Percentiles rank a stretch among this genome's conserved stretches.
Conservation (phyloP, 2,888 invertebrate species). For the Agonopterix arenella region DNA sequence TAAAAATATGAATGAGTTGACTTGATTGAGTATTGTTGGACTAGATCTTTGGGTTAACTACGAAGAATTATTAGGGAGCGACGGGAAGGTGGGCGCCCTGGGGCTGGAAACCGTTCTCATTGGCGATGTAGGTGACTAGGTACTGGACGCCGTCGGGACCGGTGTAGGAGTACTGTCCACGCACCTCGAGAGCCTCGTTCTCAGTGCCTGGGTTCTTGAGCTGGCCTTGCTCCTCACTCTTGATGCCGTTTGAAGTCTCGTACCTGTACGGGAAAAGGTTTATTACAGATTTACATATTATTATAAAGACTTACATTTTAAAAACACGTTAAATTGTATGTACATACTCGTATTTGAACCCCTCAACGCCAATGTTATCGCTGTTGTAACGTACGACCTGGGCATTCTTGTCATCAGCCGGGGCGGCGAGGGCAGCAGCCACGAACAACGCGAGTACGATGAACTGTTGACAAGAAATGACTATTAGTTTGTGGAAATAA, state of each 20-base stretch:
- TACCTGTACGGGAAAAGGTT: conserved; percentile 20
- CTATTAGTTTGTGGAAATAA: no score
- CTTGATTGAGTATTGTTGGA: conserved; percentile 43
- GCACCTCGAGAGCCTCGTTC: conserved; percentile 57
- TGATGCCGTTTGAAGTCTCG: conserved; percentile 51
- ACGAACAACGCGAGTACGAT: conserved; percentile 51
- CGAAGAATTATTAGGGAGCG: background rate
- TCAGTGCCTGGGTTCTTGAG: conserved; percentile 62
- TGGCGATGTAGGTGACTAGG: conserved; percentile 64
- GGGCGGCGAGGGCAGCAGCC: conserved; percentile 42
- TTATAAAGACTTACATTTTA: no score
- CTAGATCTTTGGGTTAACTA: background rate
- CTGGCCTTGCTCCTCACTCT: conserved; percentile 34
- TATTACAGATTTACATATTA: no score
- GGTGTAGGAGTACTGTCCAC: conserved; percentile 64
- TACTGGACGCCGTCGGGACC: conserved; percentile 63
- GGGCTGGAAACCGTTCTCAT: conserved; percentile 74
- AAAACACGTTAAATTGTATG: background rate
- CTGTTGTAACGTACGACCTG: conserved; percentile 14
- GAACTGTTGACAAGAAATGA: conserved; percentile 36
- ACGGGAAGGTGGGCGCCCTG: conserved; percentile 40
- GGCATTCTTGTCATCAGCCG: conserved; percentile 38
- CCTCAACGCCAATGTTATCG: conserved; percentile 49
- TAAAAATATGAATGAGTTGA: background rate
- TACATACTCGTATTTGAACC: conserved; percentile 45